Base-by-base conservation (phyloP, 2,888 invertebrate genomes). In the Mythimna ferrago region DNA sequence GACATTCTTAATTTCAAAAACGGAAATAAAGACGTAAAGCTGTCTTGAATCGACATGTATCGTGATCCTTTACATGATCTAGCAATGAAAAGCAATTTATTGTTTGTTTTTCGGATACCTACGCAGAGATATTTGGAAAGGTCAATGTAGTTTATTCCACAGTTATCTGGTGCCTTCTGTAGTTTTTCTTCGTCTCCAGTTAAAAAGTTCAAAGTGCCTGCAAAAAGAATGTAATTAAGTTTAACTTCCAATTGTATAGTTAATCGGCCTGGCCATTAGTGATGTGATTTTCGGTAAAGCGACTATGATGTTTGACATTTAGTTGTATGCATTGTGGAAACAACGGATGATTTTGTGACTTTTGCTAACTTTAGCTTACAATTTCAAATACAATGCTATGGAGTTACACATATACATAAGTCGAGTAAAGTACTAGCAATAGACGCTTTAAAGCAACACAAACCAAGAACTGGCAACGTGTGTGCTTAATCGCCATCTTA, bases 231-330 rank as follows among this genome's bases (percentile, higher is more conserved):
- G 10, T 41, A 32, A 56, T 62, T 70, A 71, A 32, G 61, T 79
- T 84, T 81, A 60, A 76, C 78, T 86, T 82, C 76, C 69, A 72
- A 10, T 51, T 75, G 19, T 60, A 56, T 62, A 71, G 48, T 71
- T 66, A 68, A 66, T 76, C 56, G 73, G 70, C 58, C 35, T 65
- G 63, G 71, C 66, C 69, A 71, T 72, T 76, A 73, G 54, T 57
- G 73, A 76, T 84, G 82, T 84, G 73, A 81, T 76, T 80, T 76
- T 67, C 26, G 41, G 51, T 51, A 38, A 83, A 41, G 76, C 11
- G 38, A 48, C 32, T 57, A 61, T 51, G 38, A 62, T 54, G 60
- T 71, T 61, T 41, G 56, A 58, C 54, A 11, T 65, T 7, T 26
- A 14, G 32, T 73, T 51, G 41, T 74, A 54, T 69, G 14, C 62